Conservation (phyloP, 2,888 invertebrate genomes). For the Eudemis profundana region DNA sequence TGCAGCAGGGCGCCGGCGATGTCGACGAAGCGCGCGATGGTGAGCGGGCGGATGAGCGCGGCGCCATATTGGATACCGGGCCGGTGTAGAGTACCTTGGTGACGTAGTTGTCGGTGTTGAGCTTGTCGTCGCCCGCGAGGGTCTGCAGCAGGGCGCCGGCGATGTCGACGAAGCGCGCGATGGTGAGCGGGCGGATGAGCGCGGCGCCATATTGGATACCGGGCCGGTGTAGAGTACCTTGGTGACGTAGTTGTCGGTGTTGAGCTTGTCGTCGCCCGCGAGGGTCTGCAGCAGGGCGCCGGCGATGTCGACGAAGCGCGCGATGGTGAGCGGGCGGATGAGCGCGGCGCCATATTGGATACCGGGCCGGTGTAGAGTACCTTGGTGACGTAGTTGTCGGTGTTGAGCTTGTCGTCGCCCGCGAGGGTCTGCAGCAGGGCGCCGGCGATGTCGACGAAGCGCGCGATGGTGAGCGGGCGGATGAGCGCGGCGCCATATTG, state of each 20-base stretch:
- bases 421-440: not conserved
- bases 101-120: constrained; percentile 77
- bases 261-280: not conserved
- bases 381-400: not conserved
- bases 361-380: not conserved
- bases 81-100: constrained; percentile 61
- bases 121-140: constrained; percentile 58
- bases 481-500: not conserved
- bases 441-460: not conserved
- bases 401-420: not conserved
- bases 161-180: constrained; percentile 76
- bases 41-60: no score
- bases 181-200: constrained; percentile 76
- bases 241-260: not conserved
- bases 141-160: constrained; percentile 61
- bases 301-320: not conserved
- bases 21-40: no score
- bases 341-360: no score
- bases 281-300: not conserved
- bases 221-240: not conserved
- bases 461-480: not conserved
- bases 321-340: not conserved
- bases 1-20: no score
- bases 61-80: no score
- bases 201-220: no score